Base-by-base conservation (phyloP, 2,888 invertebrate species). In the Dryococelus australis region DNA sequence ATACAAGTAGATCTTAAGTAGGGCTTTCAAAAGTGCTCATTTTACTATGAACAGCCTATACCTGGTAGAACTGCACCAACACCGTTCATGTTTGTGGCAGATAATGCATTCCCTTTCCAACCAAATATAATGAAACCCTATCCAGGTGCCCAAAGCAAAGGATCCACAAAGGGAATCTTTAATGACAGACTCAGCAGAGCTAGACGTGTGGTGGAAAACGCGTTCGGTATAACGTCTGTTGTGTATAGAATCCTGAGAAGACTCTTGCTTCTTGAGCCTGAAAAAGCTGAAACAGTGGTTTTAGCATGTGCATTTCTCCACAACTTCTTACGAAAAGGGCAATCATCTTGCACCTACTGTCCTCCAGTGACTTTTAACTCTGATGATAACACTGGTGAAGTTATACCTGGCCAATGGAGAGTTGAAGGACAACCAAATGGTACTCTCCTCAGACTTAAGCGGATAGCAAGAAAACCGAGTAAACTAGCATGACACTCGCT, bases 381-480 rank as follows among this genome's bases (percentile, higher is more conserved):
- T 5, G 65, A 65, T 12, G 65, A 65, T n/a, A 24, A 20, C n/a
- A 65, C 8, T 20, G 8, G 65, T 65, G 65, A 24, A 65, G 65
- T 12, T 8, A 65, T 65, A 65, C 65, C 65, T 65, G 65, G 65
- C 5, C 20, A 20, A 16, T 65, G 65, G 65, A 65, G 65, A 65
- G 65, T 65, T 65, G 65, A 65, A 65, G 65, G 65, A n/a, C 65
- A 65, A 65, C 65, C 65, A 24, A 65, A 65, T 65, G 65, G 65
- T 9, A n/a, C n/a, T 65, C 24, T 65, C 20, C 65, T 16, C 2
- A 65, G 16, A 65, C n/a, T 65, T 8, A 16, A 5, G 24, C 20
- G 24, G 0, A 24, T 65, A 12, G 10, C 65, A 16, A 65, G 65
- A 65, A 65, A 65, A 20, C n/a, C 65, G 8, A 65, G 8, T 65